These are phyloP conservation scores for Drosophila rubida DNA, from an alignment of 2,888 invertebrate species.

Conservation along the genomic window DNA sequence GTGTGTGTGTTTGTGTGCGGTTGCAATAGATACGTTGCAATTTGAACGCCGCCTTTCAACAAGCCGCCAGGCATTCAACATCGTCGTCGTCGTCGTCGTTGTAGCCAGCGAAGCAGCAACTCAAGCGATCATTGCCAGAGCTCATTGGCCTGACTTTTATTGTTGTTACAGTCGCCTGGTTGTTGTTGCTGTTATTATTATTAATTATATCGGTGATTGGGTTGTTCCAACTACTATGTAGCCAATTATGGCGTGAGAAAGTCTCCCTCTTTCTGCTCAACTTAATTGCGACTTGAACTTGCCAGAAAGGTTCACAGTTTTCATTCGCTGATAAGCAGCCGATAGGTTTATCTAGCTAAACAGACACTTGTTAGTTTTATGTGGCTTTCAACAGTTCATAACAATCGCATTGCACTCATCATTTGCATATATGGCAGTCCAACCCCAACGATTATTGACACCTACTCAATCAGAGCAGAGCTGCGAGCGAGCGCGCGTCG, in stretches of 20 bases:
- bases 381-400: not conserved
- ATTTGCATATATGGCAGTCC: slow-evolving; percentile 19
- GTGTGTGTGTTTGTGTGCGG: slow-evolving; percentile 35
- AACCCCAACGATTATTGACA: slow-evolving; percentile 58
- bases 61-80: slow-evolving; percentile 65
- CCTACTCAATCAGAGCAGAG: slow-evolving; percentile 67
- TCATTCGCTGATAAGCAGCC: too few species aligned
- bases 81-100: slow-evolving; percentile 28
- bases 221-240: slow-evolving; percentile 66
- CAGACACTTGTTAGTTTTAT: not conserved
- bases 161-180: slow-evolving; percentile 19
- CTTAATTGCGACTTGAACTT: slow-evolving; percentile 49
- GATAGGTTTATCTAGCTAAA: too few species aligned
- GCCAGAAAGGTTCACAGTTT: too few species aligned
- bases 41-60: slow-evolving; percentile 67
- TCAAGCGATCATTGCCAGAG: slow-evolving; percentile 66
- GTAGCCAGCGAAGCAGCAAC: slow-evolving; percentile 47
- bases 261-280: slow-evolving; percentile 20
- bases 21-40: slow-evolving; percentile 75
- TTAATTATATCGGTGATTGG: slow-evolving; percentile 79
- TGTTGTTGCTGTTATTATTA: slow-evolving; percentile 55
- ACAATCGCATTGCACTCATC: not conserved
- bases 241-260: slow-evolving; percentile 72
- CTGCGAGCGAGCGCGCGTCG: slow-evolving; percentile 10
- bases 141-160: slow-evolving; percentile 64